Base-by-base conservation (phyloP, 2,113 vertebrate species). In the Poeciliopsis retropinna region DNA sequence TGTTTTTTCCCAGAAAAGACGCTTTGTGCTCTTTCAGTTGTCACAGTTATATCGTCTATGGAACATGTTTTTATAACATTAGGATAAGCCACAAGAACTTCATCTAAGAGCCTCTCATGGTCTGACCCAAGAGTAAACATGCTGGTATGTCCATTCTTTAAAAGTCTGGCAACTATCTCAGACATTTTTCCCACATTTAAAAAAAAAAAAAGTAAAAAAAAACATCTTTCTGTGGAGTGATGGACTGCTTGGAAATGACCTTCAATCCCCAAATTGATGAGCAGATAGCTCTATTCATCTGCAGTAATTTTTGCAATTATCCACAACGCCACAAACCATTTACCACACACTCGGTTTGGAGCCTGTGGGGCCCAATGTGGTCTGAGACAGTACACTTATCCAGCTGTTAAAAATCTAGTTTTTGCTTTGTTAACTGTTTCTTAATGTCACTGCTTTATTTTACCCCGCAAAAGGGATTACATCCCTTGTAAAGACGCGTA, bases 361-460 rank as follows among this genome's bases (percentile, higher is more conserved):
- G 78, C 51, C 67, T 44, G 60, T 17, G 25, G 51, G 44, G n/a
- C 41, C 57, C 61, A n/a, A 39, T 41, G 65, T 54, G 54, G 64
- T 57, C 60, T 0, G 41, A 62, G 60, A 68, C 57, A 25, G 44
- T 54, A 19, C 22, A 54, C 22, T 54, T 29, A 60, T 28, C 27
- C 34, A 41, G 64, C 37, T 66, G n/a, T 19, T 6, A 66, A 32
- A 41, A 66, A 82, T 77, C 34, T 65, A 65, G 25, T 28, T 71
- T 37, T 27, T 68, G n/a, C 65, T 68, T 44, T 27, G 3, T 32
- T 64, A 22, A 13, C 19, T 5, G 10, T 27, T 28, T 4, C 15
- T 70, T 34, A 31, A 30, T 5, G 19, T 37, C 1, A 8, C 27
- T 37, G 19, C 22, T 41, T 60, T n/a, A 65, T 9, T 65, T 31